Evolutionary conservation across 2,113 vertebrate genomes (phyloP).

Genomic region (Brachyistius frenatus): DNA sequence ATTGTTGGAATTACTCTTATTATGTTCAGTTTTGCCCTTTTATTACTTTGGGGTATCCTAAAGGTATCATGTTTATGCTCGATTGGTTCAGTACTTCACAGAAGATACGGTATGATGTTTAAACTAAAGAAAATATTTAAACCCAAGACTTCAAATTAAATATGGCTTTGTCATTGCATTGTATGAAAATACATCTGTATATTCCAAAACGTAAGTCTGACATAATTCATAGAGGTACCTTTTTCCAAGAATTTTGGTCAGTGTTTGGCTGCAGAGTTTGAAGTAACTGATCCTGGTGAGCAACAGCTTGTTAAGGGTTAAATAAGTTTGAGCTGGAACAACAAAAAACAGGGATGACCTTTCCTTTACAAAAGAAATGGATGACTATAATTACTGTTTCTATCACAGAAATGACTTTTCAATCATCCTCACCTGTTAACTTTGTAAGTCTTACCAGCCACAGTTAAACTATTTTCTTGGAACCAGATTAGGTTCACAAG

Average conservation of each 20-base stretch:
- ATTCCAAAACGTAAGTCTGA: not conserved
- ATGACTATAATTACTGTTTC: not conserved
- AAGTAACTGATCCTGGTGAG: not conserved
- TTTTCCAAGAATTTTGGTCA: not conserved
- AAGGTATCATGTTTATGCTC: too few relatives aligned
- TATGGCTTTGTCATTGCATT: not conserved
- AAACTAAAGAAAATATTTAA: not conserved
- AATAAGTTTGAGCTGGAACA: not conserved
- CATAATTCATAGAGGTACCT: not conserved
- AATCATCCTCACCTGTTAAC: constrained; percentile 7
- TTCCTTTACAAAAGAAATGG: constrained; percentile 16
- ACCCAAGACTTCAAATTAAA: not conserved
- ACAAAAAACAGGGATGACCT: constrained; percentile 4
- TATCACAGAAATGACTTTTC: not conserved
- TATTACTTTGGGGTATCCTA: too few relatives aligned
- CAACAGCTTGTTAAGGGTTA: not conserved
- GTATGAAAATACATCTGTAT: not conserved
- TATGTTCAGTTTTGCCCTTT: too few relatives aligned
- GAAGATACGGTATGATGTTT: not conserved
- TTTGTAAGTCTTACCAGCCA: constrained; percentile 3
- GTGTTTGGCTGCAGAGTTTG: not conserved
- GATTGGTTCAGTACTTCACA: not conserved
- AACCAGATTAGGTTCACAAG: constrained; percentile 6
- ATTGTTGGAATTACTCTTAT: not conserved
- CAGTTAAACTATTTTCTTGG: constrained; percentile 11